These are phyloP conservation scores for Carposina sasakii DNA, from an alignment of 1,140 invertebrate genomes.

Conservation along the genomic window DNA sequence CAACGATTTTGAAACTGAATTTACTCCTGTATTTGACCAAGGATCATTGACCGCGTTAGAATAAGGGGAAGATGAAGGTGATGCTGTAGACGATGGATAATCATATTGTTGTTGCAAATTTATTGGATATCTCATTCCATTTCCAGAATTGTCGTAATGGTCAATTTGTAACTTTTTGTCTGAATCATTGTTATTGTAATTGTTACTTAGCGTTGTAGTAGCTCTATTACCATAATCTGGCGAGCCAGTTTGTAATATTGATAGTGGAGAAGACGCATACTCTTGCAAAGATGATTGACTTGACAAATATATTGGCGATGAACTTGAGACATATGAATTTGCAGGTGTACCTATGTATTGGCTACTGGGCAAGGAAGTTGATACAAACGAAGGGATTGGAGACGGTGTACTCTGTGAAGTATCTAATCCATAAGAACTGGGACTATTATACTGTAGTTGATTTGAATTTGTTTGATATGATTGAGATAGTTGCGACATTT, in stretches of 20 bases:
- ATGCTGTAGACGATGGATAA: slow-evolving; percentile 39
- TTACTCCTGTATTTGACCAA: slow-evolving; percentile 45
- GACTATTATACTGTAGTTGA: slow-evolving; percentile 42
- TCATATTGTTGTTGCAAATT: slow-evolving; percentile 50
- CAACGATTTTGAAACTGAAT: slow-evolving; percentile 40
- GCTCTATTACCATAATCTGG: slow-evolving; percentile 46
- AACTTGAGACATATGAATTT: slow-evolving; percentile 55
- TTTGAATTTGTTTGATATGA: slow-evolving; percentile 41
- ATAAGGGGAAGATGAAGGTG: slow-evolving; percentile 41
- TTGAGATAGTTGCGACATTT: slow-evolving; percentile 39
- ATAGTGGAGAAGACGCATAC: slow-evolving; percentile 59
- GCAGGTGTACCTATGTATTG: slow-evolving; percentile 50
- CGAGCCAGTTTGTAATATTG: slow-evolving; percentile 41
- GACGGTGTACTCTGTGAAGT: slow-evolving; percentile 47
- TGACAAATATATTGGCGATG: slow-evolving; percentile 51
- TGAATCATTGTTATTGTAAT: slow-evolving; percentile 32
- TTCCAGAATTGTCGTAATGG: slow-evolving; percentile 64
- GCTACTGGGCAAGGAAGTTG: slow-evolving; percentile 46
- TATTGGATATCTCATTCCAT: slow-evolving; percentile 49
- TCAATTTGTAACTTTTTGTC: slow-evolving; percentile 60
- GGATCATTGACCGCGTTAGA: slow-evolving; percentile 35
- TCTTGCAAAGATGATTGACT: slow-evolving; percentile 52
- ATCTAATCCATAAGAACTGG: slow-evolving; percentile 39
- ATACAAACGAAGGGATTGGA: slow-evolving; percentile 43
- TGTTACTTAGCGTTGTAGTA: slow-evolving; percentile 36